Evolutionary conservation across 2,888 invertebrate species (phyloP), one percentile per base, ranked within the genome.

Genomic region (Heliconius cydno): DNA sequence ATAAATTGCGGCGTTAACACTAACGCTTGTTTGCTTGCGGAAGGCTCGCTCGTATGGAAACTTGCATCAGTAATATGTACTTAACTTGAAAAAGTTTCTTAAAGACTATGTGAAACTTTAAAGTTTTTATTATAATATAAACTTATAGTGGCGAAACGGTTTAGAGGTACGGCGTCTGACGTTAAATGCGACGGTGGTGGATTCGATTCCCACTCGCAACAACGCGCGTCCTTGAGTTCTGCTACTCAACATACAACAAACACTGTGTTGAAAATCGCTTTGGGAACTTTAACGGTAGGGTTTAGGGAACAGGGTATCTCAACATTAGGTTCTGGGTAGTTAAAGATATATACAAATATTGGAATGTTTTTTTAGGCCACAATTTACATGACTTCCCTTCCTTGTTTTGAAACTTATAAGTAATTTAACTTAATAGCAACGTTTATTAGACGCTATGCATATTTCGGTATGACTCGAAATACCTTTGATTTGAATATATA

Each of bases 1-100:
- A 70, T 70, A 70, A 68, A 41, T 74, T 66, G 22, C 38, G 66
- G 73, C 25, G 66, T 34, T 73, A 73, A 78, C 73, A 73, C 57
- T 34, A 25, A 19, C 60, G 38, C 38, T 19, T 70, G 77, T 60
- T 77, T 77, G 77, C 28, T 34, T 34, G 19, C 60, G 70, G 38
- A 19, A 57, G 22, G 25, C 28, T 70, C 34, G 38, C 25, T 38
- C 15, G 19, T 25, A 25, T 63, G 41, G 22, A 46, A 75, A 65
- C 65, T 65, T 65, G 34, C 57, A 60, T 73, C 57, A 25, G 34
- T 60, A 73, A 60, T 38, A 34, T 13, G 30, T 57, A 73, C 60
- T 15, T 70, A 70, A 10, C n/a, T 34, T 34, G 10, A 38, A 34
- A 19, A 34, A 73, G 9, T 38, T 38, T 34, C 1, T 34, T 30